Conservation (phyloP, 2,888 invertebrate genomes). For the Tortrix viridana region DNA sequence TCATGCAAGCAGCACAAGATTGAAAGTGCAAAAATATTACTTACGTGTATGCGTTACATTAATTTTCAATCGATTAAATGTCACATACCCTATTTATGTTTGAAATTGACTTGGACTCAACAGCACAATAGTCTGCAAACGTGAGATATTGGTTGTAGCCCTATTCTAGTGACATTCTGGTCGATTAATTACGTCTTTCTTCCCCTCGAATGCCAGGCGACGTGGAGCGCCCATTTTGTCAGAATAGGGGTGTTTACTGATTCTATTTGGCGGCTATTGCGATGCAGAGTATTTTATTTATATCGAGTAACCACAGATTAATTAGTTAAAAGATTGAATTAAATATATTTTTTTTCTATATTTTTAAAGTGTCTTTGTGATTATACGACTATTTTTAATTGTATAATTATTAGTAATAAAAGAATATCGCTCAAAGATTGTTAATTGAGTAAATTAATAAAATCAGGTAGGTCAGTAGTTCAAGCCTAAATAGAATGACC, state of each 20-base stretch:
- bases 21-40: no score
- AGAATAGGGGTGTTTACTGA: conserved; percentile 30
- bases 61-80: background rate
- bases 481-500: no score
- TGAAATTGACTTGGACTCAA: background rate
- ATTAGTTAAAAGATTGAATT: conserved; percentile 3
- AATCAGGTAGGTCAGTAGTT: no score
- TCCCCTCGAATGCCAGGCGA: conserved; percentile 16
- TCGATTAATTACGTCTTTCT: conserved; percentile 34
- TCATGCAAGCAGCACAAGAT: no score
- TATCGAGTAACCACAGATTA: conserved; percentile 3
- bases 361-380: no score
- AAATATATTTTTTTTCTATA: no score
- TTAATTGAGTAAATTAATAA: no score
- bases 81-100: background rate
- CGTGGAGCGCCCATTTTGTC: conserved; percentile 20
- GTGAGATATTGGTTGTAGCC: conserved; percentile 11
- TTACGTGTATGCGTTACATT: background rate
- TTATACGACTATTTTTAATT: no score
- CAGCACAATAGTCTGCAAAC: conserved; percentile 4
- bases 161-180: conserved; percentile 29
- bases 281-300: conserved; percentile 9
- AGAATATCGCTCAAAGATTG: no score
- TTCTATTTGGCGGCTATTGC: conserved; percentile 21
- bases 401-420: no score